Percentiles rank a stretch among this genome's conserved stretches.
These are phyloP conservation scores for Lateolabrax maculatus DNA, from an alignment of 2,797 vertebrate species.

Conservation along the genomic window DNA sequence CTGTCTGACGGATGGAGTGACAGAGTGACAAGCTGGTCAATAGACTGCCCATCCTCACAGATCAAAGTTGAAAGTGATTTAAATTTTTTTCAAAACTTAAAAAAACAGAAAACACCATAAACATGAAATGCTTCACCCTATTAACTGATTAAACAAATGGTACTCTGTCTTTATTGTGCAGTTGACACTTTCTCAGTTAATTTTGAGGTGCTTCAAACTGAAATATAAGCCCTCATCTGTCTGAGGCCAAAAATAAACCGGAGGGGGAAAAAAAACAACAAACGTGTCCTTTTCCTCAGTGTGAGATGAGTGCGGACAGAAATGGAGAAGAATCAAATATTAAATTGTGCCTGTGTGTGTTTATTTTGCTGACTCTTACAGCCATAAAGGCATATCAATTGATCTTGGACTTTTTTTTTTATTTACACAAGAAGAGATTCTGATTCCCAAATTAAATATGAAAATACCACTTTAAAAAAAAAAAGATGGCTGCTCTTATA, in stretches of 20 bases:
- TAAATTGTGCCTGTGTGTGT: constrained; percentile 7
- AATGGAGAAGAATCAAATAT: not conserved
- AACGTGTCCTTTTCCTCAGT: not conserved
- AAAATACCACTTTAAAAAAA: constrained; percentile 6
- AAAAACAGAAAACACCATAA: not conserved
- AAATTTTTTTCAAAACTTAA: not conserved
- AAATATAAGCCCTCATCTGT: constrained; percentile 9
- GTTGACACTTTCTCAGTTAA: not conserved
- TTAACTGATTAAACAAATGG: not conserved
- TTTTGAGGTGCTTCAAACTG: not conserved
- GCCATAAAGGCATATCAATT: not conserved
- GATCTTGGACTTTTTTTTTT: constrained; percentile 14
- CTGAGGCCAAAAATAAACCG: not conserved
- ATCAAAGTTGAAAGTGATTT: not conserved
- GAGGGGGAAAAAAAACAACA: not conserved
- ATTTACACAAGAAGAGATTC: not conserved
- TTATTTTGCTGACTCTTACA: constrained; percentile 17
- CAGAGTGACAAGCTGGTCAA: not conserved
- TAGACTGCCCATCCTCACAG: not conserved
- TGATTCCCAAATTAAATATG: not conserved
- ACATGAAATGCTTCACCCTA: not conserved
- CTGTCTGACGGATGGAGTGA: too few species aligned
- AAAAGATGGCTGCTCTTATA: not conserved
- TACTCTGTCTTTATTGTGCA: not conserved
- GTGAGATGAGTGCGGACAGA: not conserved